Evolutionary conservation across 2,888 invertebrate genomes (phyloP).

Genomic region (Harpalus rubripes): DNA sequence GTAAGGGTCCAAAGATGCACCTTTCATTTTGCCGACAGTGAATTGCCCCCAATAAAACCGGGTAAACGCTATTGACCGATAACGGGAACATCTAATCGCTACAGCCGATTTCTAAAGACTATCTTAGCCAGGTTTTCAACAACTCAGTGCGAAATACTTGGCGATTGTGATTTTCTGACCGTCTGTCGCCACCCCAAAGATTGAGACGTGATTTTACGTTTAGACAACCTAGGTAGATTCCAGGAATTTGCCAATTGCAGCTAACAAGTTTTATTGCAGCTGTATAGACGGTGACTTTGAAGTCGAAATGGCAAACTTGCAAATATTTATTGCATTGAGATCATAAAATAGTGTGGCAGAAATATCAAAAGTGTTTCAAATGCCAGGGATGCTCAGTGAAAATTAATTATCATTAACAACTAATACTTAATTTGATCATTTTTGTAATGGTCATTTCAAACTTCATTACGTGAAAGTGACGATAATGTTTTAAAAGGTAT

Average conservation of each 20-base stretch:
- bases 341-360: neutral
- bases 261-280: constrained; percentile 18
- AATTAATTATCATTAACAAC: too few relatives aligned
- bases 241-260: constrained; percentile 29
- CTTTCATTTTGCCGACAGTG: constrained; percentile 39
- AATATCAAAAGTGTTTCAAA: too few relatives aligned
- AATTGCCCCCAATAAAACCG: constrained; percentile 60
- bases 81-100: constrained; percentile 70
- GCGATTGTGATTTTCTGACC: constrained; percentile 12
- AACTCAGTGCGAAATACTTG: constrained; percentile 38
- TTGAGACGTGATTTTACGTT: constrained; percentile 33
- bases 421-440: too few relatives aligned
- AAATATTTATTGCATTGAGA: neutral
- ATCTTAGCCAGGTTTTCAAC: constrained; percentile 20
- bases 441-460: too few relatives aligned
- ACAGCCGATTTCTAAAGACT: constrained; percentile 68
- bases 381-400: too few relatives aligned
- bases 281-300: constrained; percentile 5
- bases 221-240: constrained; percentile 1
- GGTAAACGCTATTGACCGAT: constrained; percentile 67
- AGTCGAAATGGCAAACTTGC: neutral
- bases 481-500: too few relatives aligned
- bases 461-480: too few relatives aligned
- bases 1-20: constrained; percentile 7
- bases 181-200: constrained; percentile 30